Base-by-base conservation (phyloP, 1,140 invertebrate species). In the Aphaenogaster ashmeadi region DNA sequence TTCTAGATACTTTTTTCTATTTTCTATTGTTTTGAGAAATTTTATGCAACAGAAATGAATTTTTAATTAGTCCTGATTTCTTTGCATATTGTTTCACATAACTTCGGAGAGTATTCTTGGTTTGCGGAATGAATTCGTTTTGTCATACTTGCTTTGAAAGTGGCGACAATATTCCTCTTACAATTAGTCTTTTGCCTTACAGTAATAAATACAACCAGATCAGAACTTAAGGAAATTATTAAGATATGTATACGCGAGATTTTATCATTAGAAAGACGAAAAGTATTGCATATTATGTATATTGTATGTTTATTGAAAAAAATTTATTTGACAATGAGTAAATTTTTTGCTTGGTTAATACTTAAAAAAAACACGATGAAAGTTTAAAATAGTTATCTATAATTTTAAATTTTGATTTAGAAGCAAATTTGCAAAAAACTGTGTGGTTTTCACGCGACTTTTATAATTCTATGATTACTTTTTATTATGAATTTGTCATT, bases 11-110 rank as follows among this genome's bases (percentile, higher is more conserved):
- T 38, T 75, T 75, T 83, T 78, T 41, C 15, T 80, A 75, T 27
- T 41, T 4, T 50, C 56, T 54, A 41, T 62, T 44, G 33, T 64
- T 87, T 58, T 60, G 36, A 9, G 67, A 86, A 81, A 27, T 27
- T 88, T 92, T 94, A 94, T 93, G 88, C 85, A 86, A 66, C 90
- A 87, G 92, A 94, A 94, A 91, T 93, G 90, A 89, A 93, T 87
- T 91, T 81, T 91, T 90, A 94, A 94, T 94, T 94, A 93, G 62
- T 81, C 87, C 81, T 93, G 93, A 95, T 93, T 90, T 18, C 69
- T 56, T 56, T 60, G 74, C 33, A 18, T 86, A 27, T 62, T 41
- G 66, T 56, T 77, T 50, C 47, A 6, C 44, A 54, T 84, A 89
- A 88, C 85, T 88, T 89, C 21, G 62, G 50, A 6, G 15, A 8